phyloP scores from a whole-genome alignment of 1,140 invertebrate species.

The Drosophila guanche region DNA sequence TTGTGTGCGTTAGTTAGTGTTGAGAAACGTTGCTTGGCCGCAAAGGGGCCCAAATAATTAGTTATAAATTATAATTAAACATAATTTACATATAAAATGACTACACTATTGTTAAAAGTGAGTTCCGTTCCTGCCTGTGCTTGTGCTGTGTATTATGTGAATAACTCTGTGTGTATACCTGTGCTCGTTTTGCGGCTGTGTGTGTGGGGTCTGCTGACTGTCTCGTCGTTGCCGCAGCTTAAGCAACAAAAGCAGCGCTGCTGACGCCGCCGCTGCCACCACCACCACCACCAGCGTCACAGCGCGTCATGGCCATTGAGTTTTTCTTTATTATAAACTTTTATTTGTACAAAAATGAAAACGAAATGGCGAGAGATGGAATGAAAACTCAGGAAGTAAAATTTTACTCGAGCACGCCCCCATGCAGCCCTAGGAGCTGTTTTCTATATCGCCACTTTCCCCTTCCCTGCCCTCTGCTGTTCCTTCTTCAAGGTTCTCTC shows the following conservation, averaged over 20 bases:
- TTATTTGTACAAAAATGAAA: constrained; percentile 53
- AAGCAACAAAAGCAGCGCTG: constrained; percentile 60
- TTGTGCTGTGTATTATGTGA: constrained; percentile 22
- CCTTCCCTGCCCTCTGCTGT: neutral
- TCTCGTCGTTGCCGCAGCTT: constrained; percentile 40
- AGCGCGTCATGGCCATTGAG: constrained; percentile 84
- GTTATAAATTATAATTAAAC: constrained; percentile 71
- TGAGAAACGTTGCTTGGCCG: constrained; percentile 50
- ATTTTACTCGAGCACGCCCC: neutral
- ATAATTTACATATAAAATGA: constrained; percentile 66
- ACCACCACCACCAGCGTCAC: constrained; percentile 24
- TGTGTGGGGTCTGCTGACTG: constrained; percentile 58
- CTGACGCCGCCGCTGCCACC: constrained; percentile 24
- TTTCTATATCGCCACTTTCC: too few species aligned
- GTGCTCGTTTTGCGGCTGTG: too few species aligned
- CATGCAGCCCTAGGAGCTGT: too few species aligned
- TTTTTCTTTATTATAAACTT: constrained; percentile 67
- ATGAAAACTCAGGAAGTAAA: constrained; percentile 48
- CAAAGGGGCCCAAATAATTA: constrained; percentile 62
- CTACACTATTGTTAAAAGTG: constrained; percentile 39
- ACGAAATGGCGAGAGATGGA: constrained; percentile 32
- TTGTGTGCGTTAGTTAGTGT: constrained; percentile 61
- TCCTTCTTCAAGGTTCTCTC: constrained; percentile 37
- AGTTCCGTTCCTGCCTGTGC: constrained; percentile 1
- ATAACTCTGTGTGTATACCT: neutral